Evolutionary conservation across 2,113 vertebrate genomes (phyloP).

Genomic region (Mormoops blainvillei): DNA sequence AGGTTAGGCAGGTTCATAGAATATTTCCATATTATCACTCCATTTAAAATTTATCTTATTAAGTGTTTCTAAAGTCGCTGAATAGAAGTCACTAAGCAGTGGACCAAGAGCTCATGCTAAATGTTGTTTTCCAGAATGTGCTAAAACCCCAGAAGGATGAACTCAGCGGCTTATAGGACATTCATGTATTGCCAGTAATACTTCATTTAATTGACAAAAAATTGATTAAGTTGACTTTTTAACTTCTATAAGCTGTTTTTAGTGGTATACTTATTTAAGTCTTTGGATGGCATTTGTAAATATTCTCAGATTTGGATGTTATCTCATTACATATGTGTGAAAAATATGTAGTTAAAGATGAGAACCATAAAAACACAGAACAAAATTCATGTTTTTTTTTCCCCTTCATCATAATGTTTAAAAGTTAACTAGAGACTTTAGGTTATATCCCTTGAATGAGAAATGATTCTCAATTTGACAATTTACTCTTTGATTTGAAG

Average conservation of each 20-base stretch:
- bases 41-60: background rate
- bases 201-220: background rate
- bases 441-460: constrained; percentile 9
- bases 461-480: constrained; percentile 20
- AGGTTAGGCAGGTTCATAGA: background rate
- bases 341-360: background rate
- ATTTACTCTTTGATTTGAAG: constrained; percentile 36
- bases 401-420: background rate
- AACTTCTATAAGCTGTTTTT: background rate
- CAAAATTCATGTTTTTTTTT: background rate
- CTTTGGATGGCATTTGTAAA: background rate
- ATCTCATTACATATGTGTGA: background rate
- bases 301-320: constrained; percentile 15
- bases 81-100: background rate
- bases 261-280: background rate
- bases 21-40: background rate
- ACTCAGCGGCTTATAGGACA: background rate
- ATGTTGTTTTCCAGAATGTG: background rate
- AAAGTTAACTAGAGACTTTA: constrained; percentile 21
- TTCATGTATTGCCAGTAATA: background rate
- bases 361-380: background rate
- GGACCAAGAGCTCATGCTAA: background rate
- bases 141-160: background rate
- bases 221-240: background rate
- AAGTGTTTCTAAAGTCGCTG: constrained; percentile 3